These are phyloP conservation scores for Dendrocincla fuliginosa DNA, from an alignment of 2,797 vertebrate species.

Conservation along the genomic window DNA sequence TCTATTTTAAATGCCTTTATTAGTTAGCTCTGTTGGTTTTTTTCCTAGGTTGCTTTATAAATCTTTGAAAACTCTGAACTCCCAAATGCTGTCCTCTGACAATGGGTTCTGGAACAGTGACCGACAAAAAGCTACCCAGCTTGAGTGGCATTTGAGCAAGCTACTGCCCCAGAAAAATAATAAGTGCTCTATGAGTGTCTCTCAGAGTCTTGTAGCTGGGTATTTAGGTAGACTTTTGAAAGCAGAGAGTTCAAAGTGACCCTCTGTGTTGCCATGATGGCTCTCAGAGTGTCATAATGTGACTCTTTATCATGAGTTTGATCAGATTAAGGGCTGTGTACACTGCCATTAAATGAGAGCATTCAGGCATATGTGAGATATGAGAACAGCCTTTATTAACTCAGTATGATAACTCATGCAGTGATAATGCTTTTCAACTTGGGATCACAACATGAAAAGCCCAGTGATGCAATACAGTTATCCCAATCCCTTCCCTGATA, in stretches of 20 bases:
- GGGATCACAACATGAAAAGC: not conserved
- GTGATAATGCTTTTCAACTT: not conserved
- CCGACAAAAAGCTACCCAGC: not conserved
- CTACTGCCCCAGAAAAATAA: not conserved
- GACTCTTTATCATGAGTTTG: not conserved
- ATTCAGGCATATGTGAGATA: not conserved
- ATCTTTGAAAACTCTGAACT: not conserved
- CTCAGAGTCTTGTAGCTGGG: not conserved
- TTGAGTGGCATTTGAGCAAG: not conserved
- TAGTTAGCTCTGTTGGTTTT: not conserved
- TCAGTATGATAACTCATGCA: not conserved
- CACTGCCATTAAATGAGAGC: not conserved
- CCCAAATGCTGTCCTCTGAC: not conserved
- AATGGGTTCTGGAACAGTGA: not conserved
- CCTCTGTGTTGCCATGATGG: not conserved
- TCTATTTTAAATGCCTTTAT: not conserved
- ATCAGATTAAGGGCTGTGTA: not conserved
- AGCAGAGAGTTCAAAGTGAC: not conserved
- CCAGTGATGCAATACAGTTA: not conserved
- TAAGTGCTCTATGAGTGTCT: not conserved
- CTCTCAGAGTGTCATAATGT: not conserved
- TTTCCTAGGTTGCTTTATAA: not conserved
- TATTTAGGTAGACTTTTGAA: not conserved
- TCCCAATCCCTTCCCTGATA: not conserved
- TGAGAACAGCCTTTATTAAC: not conserved